These are phyloP conservation scores for Drosophila prosaltans DNA, from an alignment of 1,140 invertebrate genomes.

Conservation along the genomic window DNA sequence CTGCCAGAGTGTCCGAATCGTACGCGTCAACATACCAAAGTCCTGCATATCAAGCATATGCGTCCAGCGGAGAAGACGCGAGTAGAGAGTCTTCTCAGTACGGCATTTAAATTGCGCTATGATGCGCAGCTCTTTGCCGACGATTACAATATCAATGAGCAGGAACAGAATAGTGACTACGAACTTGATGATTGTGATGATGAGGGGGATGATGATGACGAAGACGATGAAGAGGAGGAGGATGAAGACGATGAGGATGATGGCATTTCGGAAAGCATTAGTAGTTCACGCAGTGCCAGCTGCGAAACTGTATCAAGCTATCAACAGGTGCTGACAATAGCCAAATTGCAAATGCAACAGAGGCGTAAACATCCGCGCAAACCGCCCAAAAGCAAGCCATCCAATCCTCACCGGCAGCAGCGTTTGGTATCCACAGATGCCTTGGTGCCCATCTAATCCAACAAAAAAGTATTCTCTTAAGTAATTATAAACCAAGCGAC, in stretches of 20 bases:
- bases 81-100: slow-evolving; percentile 71
- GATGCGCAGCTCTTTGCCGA: slow-evolving; percentile 75
- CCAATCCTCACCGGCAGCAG: not conserved
- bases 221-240: slow-evolving; percentile 13
- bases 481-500: slow-evolving; percentile 57
- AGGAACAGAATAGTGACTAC: slow-evolving; percentile 26
- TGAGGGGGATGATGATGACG: slow-evolving; percentile 34
- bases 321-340: slow-evolving; percentile 75
- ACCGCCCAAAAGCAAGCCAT: slow-evolving; percentile 52
- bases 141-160: slow-evolving; percentile 63
- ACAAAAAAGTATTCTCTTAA: slow-evolving; percentile 63
- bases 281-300: slow-evolving; percentile 54
- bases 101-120: slow-evolving; percentile 73
- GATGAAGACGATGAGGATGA: slow-evolving; percentile 59
- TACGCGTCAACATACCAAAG: slow-evolving; percentile 68
- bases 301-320: slow-evolving; percentile 75
- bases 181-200: slow-evolving; percentile 46
- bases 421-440: slow-evolving; percentile 61
- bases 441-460: slow-evolving; percentile 59
- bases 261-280: slow-evolving; percentile 44
- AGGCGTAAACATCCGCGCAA: slow-evolving; percentile 76
- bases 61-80: slow-evolving; percentile 73
- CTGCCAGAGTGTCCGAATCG: slow-evolving; percentile 64
- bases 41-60: slow-evolving; percentile 79
- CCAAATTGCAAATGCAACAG: slow-evolving; percentile 77